Base-by-base conservation (phyloP, 2,113 vertebrate genomes). In the Riparia riparia region DNA sequence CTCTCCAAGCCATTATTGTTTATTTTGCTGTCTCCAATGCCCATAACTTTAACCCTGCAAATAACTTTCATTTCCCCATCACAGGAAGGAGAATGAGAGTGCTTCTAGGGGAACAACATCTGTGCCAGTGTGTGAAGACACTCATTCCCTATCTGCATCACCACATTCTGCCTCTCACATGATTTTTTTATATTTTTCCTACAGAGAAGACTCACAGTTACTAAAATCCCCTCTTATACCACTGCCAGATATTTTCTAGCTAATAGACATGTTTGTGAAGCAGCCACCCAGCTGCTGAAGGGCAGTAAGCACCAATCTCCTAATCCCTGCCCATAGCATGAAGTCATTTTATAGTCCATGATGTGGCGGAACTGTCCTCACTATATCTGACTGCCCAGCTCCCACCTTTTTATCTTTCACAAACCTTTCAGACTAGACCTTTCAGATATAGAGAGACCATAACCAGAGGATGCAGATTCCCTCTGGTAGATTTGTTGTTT, bases 1-100 rank as follows among this genome's bases (percentile, higher is more conserved):
- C 58, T 90, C 72, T 83, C 80, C 63, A 88, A 69, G 79, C 26
- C 42, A 69, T 92, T 85, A 76, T 51, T 93, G 74, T 95, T 95
- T 94, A 60, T 84, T 96, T 89, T 94, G 45, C 78, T 72, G 61
- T 56, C 72, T 81, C 64, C 41, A 80, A 28, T 31, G 44, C 19
- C 76, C 1, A 1, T 79, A 95, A 74, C 81, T 93, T 82, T 82
- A 91, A 80, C 53, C 41, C 44, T 72, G 70, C 22, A 71, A 87
- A 89, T 49, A 90, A 45, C 28, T 91, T 73, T 70, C 39, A 78
- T 73, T 87, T 71, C 31, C n/a, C 53, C 53, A 87, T 37, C 86
- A 88, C 29, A 54, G 29, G 6, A 82, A 92, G 50, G 44, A 89
- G 47, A 82, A 82, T 5, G 3, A 41, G 32, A 91, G 14, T 84